Evolutionary conservation across 2,797 vertebrate genomes (phyloP).

Genomic region (Arrhamphus sclerolepis): DNA sequence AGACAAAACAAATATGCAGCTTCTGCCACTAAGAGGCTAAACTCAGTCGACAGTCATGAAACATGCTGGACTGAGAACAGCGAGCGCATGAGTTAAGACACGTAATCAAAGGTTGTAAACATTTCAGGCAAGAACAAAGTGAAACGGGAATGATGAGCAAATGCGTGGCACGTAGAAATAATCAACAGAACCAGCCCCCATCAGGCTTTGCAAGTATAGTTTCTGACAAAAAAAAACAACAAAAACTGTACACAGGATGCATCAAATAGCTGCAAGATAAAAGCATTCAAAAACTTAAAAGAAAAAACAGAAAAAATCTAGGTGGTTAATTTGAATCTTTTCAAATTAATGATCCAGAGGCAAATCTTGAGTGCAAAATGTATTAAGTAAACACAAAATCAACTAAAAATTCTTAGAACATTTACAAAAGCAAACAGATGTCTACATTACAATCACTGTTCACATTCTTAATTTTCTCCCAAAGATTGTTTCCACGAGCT

Average conservation of each 20-base stretch:
- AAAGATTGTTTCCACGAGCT: neutral
- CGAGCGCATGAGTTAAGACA: constrained; percentile 27
- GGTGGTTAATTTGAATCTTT: constrained; percentile 23
- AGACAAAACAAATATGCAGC: no score
- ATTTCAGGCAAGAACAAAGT: constrained; percentile 15
- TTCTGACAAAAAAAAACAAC: constrained; percentile 24
- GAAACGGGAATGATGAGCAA: constrained; percentile 14
- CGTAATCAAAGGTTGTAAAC: constrained; percentile 21
- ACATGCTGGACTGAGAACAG: no score
- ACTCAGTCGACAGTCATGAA: no score
- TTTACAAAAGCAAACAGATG: constrained; percentile 42
- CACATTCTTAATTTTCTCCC: constrained; percentile 43
- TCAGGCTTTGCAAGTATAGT: constrained; percentile 14
- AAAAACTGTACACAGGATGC: no score
- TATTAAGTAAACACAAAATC: neutral
- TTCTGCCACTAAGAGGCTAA: no score
- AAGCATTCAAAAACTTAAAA: constrained; percentile 9
- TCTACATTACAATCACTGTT: constrained; percentile 30
- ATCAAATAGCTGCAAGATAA: no score
- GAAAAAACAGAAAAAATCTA: neutral
- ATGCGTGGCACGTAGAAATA: neutral
- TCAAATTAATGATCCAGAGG: neutral
- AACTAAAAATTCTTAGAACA: constrained; percentile 37
- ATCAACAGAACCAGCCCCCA: constrained; percentile 5
- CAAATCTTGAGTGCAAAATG: constrained; percentile 43